Evolutionary conservation across 2,113 vertebrate species (phyloP).

Genomic region (Carassius carassius): DNA sequence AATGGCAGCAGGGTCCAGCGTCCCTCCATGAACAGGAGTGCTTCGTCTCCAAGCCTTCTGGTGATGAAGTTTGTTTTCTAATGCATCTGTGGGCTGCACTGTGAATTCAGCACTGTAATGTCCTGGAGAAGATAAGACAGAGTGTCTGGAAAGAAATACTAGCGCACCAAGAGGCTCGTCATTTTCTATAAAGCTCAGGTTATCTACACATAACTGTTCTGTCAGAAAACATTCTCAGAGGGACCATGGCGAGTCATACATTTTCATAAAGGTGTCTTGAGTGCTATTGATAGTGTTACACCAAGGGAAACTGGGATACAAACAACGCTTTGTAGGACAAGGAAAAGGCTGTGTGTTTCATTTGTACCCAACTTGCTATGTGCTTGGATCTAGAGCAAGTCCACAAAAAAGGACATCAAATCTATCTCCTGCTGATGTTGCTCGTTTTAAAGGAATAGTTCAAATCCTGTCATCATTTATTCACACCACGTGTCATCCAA

Average conservation of each 20-base stretch:
- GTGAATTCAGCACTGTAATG: conserved; percentile 64
- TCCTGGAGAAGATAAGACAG: conserved; percentile 69
- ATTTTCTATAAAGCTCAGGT: conserved; percentile 31
- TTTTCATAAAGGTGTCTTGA: conserved; percentile 26
- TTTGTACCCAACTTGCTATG: conserved; percentile 21
- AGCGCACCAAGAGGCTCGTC: background rate
- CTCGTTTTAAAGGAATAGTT: background rate
- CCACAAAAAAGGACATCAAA: background rate
- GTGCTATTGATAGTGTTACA: conserved; percentile 43
- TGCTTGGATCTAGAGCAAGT: conserved; percentile 20
- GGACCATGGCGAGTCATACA: conserved; percentile 11
- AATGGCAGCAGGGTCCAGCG: conserved; percentile 70
- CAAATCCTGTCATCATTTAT: background rate
- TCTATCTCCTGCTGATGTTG: background rate
- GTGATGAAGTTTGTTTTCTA: conserved; percentile 32
- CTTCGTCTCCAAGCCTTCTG: conserved; percentile 53
- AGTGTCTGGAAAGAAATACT: conserved; percentile 58
- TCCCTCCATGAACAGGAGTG: conserved; percentile 77
- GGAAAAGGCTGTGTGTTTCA: conserved; percentile 13
- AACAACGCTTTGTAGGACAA: conserved; percentile 24
- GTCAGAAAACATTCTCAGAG: conserved; percentile 20
- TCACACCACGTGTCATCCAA: background rate
- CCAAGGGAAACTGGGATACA: conserved; percentile 37
- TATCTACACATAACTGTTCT: conserved; percentile 28
- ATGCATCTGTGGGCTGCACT: conserved; percentile 14